Evolutionary conservation across 1,140 invertebrate species (phyloP), one percentile per base, ranked within the genome.

Genomic region (Dinothrombium tinctorium): DNA sequence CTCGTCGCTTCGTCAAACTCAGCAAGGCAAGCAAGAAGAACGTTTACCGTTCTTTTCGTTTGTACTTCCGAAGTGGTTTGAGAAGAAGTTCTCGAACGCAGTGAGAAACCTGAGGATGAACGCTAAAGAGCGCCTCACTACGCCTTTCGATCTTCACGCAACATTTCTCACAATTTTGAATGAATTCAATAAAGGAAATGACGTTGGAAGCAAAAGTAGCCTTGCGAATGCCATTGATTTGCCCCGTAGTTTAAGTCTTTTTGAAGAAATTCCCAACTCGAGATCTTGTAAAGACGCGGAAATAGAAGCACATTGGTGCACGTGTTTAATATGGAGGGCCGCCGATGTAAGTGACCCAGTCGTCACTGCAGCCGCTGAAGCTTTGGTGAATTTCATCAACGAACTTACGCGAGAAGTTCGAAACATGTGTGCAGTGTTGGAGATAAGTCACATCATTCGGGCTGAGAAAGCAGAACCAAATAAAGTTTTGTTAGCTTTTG

Each of bases 281-380:
- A 62, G 83, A 36, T 76, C 74, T 2, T 90, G 83, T 55, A 63
- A 66, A 12, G 69, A 84, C 57, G 84, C 84, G 4, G 77, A 71
- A 23, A 81, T 92, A 37, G 80, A 84, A 54, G 73, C 82, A 0
- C 86, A 92, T 57, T 94, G 86, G 86, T 94, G 86, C 52, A 74
- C 82, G 12, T 94, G 86, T 53, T 60, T 89, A 4, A 66, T 68
- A 3, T 87, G 81, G 78, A 52, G 69, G 48, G 52, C 62, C 45
- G 54, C 73, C 1, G 40, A 56, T 24, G 31, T 50, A 0, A 58
- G 54, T 0, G 52, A 63, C 36, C 41, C 50, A 26, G 59, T 59
- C 32, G 59, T 37, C 46, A 58, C 39, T 55, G 57, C 57, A 28
- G 60, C 66, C 0, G 72, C 66, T 0, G 45, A 55, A 3, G 62